Conservation (phyloP, 2,113 vertebrate species). For the Procavia capensis region DNA sequence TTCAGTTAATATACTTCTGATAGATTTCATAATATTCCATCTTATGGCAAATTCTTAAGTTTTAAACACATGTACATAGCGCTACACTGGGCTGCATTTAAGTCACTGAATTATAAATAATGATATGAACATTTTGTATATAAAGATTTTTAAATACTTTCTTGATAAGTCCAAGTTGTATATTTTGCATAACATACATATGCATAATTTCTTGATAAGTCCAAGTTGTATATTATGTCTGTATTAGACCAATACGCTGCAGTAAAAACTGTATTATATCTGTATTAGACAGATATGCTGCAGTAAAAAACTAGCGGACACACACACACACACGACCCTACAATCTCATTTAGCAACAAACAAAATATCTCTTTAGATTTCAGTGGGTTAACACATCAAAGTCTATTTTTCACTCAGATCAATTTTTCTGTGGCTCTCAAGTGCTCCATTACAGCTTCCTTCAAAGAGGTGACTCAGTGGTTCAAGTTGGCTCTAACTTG, state of each 20-base stretch:
- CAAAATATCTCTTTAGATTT: not conserved
- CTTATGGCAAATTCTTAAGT: not conserved
- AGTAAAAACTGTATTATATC: not conserved
- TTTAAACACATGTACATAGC: not conserved
- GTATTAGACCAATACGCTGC: too few species aligned
- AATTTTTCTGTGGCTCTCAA: not conserved
- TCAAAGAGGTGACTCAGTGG: not conserved
- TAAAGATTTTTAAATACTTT: not conserved
- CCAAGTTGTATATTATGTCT: not conserved
- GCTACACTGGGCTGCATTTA: not conserved
- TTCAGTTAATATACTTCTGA: not conserved
- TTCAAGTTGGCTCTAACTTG: not conserved
- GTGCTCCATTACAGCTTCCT: not conserved
- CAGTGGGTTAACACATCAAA: not conserved
- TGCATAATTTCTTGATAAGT: slow-evolving; percentile 20
- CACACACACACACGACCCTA: not conserved
- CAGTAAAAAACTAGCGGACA: not conserved
- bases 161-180: not conserved
- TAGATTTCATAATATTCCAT: not conserved
- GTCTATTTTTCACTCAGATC: not conserved
- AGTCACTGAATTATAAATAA: slow-evolving; percentile 28
- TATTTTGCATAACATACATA: too few species aligned
- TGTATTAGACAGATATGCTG: not conserved
- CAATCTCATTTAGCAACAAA: slow-evolving; percentile 22
- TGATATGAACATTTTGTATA: not conserved